A percentile compares a stretch with the other conserved stretches of the same genome.
phyloP scores from a whole-genome alignment of 64 coral and sea anemone species.

The Montipora efflorescens region DNA sequence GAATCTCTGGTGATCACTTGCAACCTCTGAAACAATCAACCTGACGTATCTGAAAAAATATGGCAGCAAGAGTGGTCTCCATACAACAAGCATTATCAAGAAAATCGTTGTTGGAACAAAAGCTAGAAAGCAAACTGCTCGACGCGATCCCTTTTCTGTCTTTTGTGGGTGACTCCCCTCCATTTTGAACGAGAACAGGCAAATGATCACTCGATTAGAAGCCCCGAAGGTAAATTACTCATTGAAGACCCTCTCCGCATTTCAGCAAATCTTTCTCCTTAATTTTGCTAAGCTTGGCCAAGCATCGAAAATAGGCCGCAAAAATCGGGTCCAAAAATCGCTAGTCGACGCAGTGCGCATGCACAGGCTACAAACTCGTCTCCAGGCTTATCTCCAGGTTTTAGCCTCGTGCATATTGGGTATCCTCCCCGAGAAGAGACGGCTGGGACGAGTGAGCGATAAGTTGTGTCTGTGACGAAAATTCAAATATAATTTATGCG shows the following conservation, averaged over 20 bases:
- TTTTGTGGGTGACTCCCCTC: neutral
- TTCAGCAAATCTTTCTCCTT: no score
- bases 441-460: no score
- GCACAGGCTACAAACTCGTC: no score
- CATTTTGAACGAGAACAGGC: neutral
- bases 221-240: neutral
- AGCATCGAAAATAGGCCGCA: no score
- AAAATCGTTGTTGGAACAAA: neutral
- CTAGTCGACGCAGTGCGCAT: no score
- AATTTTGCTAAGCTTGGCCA: no score
- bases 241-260: neutral
- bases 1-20: slow-evolving; percentile 33
- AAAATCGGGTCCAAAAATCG: no score
- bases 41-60: slow-evolving; percentile 40
- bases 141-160: neutral
- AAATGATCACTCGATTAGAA: neutral
- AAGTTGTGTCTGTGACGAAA: no score
- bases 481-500: no score
- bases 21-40: slow-evolving; percentile 31
- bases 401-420: no score
- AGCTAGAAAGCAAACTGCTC: neutral
- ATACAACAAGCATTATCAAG: neutral
- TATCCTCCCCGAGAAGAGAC: no score
- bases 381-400: no score
- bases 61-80: neutral